Evolutionary conservation across 2,113 vertebrate genomes (phyloP).

Genomic region (Andinoacara biseriatus): DNA sequence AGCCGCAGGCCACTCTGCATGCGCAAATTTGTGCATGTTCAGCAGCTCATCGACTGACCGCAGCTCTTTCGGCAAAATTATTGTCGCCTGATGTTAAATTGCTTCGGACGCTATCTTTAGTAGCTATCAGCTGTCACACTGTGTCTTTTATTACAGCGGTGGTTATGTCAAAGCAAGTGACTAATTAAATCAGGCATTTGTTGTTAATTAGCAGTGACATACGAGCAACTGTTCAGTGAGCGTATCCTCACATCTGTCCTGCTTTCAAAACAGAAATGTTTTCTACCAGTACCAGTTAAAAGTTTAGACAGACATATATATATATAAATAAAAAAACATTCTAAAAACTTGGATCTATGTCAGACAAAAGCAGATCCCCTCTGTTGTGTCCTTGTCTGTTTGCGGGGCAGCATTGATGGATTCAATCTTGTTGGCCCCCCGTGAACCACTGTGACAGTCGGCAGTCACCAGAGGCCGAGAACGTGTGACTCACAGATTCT

Average conservation of each 20-base stretch:
- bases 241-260: background rate
- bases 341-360: slow-evolving; percentile 33
- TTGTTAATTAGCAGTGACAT: background rate
- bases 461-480: slow-evolving; percentile 66
- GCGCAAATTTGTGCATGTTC: background rate
- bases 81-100: background rate
- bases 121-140: background rate
- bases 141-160: background rate
- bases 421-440: slow-evolving; percentile 61
- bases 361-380: slow-evolving; percentile 39
- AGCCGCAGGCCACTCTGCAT: slow-evolving; percentile 1
- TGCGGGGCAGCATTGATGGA: slow-evolving; percentile 64
- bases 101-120: background rate
- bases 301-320: background rate
- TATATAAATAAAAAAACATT: slow-evolving; percentile 4
- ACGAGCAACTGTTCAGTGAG: background rate
- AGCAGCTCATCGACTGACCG: background rate
- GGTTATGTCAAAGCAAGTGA: background rate
- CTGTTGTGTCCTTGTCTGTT: slow-evolving; percentile 61
- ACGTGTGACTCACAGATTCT: slow-evolving; percentile 72
- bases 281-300: too few species aligned
- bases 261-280: background rate
- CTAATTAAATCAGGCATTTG: background rate
- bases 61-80: background rate
- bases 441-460: slow-evolving; percentile 65